Conservation (phyloP, 2,113 vertebrate genomes). For the Rhinoderma darwinii region DNA sequence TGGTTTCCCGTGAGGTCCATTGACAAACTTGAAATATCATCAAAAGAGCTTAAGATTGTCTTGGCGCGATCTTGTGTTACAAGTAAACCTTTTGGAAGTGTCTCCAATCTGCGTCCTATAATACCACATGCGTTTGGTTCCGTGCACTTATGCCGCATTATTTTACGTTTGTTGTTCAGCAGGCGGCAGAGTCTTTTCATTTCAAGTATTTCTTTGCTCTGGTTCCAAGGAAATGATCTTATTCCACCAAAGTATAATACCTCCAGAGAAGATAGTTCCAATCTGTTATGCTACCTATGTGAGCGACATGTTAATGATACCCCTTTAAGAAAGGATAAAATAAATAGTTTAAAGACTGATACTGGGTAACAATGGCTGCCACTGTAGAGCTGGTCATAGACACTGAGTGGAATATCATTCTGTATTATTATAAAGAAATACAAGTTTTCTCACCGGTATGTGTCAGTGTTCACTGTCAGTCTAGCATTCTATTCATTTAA, state of each 20-base stretch:
- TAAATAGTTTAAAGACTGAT: not conserved
- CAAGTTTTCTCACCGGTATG: no score
- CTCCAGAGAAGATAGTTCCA: not conserved
- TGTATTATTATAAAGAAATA: no score
- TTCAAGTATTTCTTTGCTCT: not conserved
- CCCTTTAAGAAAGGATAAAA: not conserved
- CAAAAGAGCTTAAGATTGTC: constrained; percentile 14
- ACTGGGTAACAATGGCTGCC: not conserved
- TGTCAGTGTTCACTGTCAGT: no score
- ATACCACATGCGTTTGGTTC: not conserved
- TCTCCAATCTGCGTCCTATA: not conserved
- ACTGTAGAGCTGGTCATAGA: no score
- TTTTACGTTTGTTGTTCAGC: not conserved
- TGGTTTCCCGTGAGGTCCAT: constrained; percentile 6
- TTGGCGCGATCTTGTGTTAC: constrained; percentile 14
- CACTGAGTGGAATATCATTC: no score
- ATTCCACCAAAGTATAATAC: not conserved
- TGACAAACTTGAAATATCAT: constrained; percentile 36
- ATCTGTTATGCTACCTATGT: not conserved
- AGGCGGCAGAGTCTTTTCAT: not conserved
- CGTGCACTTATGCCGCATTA: not conserved
- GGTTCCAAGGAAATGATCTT: not conserved
- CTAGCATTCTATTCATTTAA: no score
- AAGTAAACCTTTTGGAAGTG: not conserved
- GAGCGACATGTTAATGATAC: not conserved